These are phyloP conservation scores for Podotricha telesiphe DNA, from an alignment of 2,888 invertebrate genomes.

Conservation along the genomic window DNA sequence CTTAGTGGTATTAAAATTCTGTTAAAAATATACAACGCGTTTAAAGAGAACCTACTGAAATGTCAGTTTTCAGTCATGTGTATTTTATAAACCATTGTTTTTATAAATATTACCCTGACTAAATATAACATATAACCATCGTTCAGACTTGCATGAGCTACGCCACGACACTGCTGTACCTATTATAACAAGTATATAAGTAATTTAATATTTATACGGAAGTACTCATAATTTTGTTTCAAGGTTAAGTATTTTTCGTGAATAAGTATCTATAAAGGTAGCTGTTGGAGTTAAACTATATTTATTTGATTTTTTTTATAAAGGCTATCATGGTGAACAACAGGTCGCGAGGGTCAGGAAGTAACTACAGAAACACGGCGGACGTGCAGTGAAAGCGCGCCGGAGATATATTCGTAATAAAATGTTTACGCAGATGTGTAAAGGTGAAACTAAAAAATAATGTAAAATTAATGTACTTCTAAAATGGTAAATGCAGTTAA, in stretches of 20 bases:
- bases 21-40: too few species aligned
- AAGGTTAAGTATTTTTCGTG: background rate
- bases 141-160: background rate
- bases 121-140: background rate
- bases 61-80: too few species aligned
- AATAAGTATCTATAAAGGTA: background rate
- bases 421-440: background rate
- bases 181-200: too few species aligned
- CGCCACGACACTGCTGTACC: too few species aligned
- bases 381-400: conserved; percentile 35
- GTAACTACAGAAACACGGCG: conserved; percentile 17
- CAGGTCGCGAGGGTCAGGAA: conserved; percentile 32
- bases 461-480: background rate
- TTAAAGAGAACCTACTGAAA: too few species aligned
- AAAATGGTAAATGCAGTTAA: background rate
- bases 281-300: background rate
- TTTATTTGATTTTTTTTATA: background rate
- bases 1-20: too few species aligned
- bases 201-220: background rate
- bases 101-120: background rate
- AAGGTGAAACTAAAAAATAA: conserved; percentile 2
- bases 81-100: background rate
- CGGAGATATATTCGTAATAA: conserved; percentile 11
- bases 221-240: background rate
- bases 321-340: conserved; percentile 1